Evolutionary conservation across 2,113 vertebrate genomes (phyloP).

Genomic region (Suncus etruscus): DNA sequence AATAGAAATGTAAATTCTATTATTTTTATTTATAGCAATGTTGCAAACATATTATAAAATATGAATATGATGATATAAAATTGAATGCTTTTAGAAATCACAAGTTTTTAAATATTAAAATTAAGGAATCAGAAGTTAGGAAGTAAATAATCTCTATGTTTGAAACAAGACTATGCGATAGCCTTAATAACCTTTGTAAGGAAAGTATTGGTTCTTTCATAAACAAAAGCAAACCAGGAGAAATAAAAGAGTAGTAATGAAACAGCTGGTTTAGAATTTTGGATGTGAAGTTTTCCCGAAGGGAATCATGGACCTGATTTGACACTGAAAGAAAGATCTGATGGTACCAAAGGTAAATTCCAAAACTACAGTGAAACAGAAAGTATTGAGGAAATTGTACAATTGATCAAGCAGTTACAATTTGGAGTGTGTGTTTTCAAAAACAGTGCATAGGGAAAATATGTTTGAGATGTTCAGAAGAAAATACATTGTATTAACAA

Average conservation of each 20-base stretch:
- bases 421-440: background rate
- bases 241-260: slow-evolving; percentile 8
- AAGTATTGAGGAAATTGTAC: background rate
- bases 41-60: background rate
- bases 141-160: background rate
- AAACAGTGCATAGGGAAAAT: background rate
- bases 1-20: background rate
- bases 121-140: background rate
- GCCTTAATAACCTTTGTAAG: background rate
- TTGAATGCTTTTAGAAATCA: background rate
- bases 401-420: background rate
- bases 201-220: background rate
- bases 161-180: background rate
- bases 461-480: background rate
- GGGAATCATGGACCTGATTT: background rate
- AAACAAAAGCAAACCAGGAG: background rate
- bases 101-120: background rate
- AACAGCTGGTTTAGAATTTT: background rate
- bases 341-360: background rate
- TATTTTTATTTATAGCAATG: too few species aligned
- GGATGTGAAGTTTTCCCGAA: background rate
- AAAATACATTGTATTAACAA: background rate
- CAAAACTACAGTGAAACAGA: background rate
- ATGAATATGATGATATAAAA: background rate
- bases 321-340: background rate